Conservation (phyloP, 2,888 invertebrate genomes). For the Melanophora roralis region DNA sequence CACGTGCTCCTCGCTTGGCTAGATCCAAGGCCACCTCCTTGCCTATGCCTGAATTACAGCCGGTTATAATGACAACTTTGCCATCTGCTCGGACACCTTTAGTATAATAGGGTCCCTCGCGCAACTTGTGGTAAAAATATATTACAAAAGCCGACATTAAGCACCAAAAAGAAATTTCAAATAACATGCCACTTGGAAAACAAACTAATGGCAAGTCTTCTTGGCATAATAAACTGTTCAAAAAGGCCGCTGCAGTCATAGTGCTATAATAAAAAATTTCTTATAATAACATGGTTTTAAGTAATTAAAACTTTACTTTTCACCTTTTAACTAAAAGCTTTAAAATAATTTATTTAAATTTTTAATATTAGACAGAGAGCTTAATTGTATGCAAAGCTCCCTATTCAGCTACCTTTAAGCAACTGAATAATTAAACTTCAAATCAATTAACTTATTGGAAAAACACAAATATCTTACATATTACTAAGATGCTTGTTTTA, state of each 20-base stretch:
- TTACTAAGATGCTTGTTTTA: no score
- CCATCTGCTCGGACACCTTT: slow-evolving; percentile 78
- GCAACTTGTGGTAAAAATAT: neutral
- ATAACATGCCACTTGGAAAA: no score
- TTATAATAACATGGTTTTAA: no score
- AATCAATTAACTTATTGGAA: no score
- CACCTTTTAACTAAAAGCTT: neutral
- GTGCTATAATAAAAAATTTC: no score
- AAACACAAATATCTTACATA: no score
- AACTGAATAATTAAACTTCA: neutral
- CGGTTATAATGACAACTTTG: slow-evolving; percentile 86
- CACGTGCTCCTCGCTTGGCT: slow-evolving; percentile 85
- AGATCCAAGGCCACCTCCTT: slow-evolving; percentile 85
- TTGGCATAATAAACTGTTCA: no score
- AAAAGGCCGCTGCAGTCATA: no score
- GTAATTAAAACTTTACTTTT: no score
- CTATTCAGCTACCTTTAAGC: neutral
- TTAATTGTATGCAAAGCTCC: neutral
- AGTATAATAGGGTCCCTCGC: slow-evolving; percentile 70
- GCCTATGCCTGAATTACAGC: slow-evolving; percentile 90
- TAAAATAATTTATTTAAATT: neutral
- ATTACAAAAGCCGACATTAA: no score
- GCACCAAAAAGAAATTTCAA: no score
- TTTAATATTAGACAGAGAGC: neutral
- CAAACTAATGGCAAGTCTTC: no score